A percentile compares a stretch with the other conserved stretches of the same genome.
phyloP scores from a whole-genome alignment of 1,140 invertebrate species.

The Rhagoletis zephyria region DNA sequence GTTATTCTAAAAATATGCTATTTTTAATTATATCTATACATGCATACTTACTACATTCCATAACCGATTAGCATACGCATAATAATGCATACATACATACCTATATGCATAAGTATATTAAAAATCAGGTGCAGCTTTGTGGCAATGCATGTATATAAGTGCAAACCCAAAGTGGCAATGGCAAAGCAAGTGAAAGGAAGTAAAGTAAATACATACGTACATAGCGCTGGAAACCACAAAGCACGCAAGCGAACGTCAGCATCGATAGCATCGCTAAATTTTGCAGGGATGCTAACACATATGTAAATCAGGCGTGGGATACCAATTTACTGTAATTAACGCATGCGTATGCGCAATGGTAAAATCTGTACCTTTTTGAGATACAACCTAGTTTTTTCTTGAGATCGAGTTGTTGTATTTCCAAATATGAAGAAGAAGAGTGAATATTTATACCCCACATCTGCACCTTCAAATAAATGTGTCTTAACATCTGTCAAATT shows the following conservation, averaged over 20 bases:
- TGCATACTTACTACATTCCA: background rate
- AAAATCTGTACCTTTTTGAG: too few species aligned
- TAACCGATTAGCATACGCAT: conserved; percentile 22
- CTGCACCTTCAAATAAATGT: too few species aligned
- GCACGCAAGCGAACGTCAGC: background rate
- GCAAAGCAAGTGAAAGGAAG: background rate
- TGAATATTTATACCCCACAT: too few species aligned
- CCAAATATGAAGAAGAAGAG: too few species aligned
- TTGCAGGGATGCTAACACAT: conserved; percentile 35
- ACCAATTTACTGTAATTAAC: conserved; percentile 50
- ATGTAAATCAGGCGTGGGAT: conserved; percentile 55
- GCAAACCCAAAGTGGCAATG: background rate
- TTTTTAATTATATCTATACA: background rate
- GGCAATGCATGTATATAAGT: background rate
- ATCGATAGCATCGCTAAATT: background rate
- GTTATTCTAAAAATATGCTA: background rate
- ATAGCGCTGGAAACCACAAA: background rate
- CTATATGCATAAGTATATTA: background rate
- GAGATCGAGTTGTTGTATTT: too few species aligned
- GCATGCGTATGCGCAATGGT: conserved; percentile 48
- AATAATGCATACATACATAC: background rate
- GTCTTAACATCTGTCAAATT: too few species aligned
- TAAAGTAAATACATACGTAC: background rate
- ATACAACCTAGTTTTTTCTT: too few species aligned
- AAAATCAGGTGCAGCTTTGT: background rate